Evolutionary conservation across 30 jellyfish, hydroid and myxozoan genomes (phyloP), one percentile per base, ranked within the genome.

Genomic region (Hydractinia echinata): DNA sequence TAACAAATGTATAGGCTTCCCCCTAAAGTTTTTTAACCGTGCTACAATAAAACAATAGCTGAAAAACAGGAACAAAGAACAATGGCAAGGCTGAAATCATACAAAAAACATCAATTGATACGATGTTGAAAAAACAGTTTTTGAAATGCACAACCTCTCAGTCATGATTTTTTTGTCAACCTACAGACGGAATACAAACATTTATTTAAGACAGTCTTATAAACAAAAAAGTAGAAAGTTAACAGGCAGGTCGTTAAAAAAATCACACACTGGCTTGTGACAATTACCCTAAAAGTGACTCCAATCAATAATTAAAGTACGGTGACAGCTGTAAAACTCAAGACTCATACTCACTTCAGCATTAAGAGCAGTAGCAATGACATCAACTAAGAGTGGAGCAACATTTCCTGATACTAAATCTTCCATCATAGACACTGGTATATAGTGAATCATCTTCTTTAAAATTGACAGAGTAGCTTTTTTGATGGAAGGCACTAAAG

Each of bases 401-500:
- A 86, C 86, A 49, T 66, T 77, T 20, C 92, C 67, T 20, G 96
- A 82, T 6, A 86, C 84, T 39, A 93, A 62, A 10, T 87, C 99
- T 16, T 87, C 96, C 88, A 93, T 76, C 88, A 87, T 81, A 18
- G 74, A 76, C 16, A 61, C 79, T 5, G 99, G 99, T 20, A 87
- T 83, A 77, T 67, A 87, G 72, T 93, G 96, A 53, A 93, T 93
- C 67, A 93, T 93, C 64, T 93, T 93, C 94, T 87, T 93, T 86
- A 87, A 66, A 62, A 93, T 84, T n/a, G 99, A 86, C 54, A 93
- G 67, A 18, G 99, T 87, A 6, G 99, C 96, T 73, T 93, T 93
- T 64, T 95, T 79, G 9, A 87, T 87, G 8, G 99, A 87, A 53
- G 95, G 84, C 5, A 87, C 89, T 30, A 93, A 82, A 50, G 95